These are phyloP conservation scores for Stylophora pistillata DNA, from an alignment of 64 coral and sea anemone genomes.

Conservation along the genomic window DNA sequence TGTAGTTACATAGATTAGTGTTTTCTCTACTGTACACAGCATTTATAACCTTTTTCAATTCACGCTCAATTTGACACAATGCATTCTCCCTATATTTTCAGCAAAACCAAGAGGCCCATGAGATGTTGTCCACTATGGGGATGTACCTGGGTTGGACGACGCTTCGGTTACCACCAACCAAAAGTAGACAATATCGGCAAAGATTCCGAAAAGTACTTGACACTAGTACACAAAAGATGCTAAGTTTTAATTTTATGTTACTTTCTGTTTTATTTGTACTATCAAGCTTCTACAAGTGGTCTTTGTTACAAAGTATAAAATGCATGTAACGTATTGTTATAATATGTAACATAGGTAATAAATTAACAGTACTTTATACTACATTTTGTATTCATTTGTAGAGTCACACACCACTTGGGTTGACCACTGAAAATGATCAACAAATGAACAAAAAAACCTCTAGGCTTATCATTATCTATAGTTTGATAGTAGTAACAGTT, in stretches of 20 bases:
- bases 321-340: too few relatives aligned
- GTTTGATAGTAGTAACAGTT: too few relatives aligned
- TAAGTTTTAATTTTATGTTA: slow-evolving; percentile 17
- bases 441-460: too few relatives aligned
- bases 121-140: slow-evolving; percentile 49
- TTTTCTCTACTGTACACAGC: slow-evolving; percentile 4
- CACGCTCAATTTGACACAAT: neutral
- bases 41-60: neutral
- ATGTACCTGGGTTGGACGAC: slow-evolving; percentile 64
- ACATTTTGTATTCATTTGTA: too few relatives aligned
- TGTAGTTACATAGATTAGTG: neutral
- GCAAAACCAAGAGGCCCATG: slow-evolving; percentile 21
- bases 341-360: too few relatives aligned
- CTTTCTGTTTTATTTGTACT: too few relatives aligned
- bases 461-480: too few relatives aligned
- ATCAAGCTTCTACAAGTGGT: too few relatives aligned
- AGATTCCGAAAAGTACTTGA: slow-evolving; percentile 50
- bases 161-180: slow-evolving; percentile 56
- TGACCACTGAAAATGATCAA: too few relatives aligned
- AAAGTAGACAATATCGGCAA: slow-evolving; percentile 44
- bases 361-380: too few relatives aligned
- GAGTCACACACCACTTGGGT: too few relatives aligned
- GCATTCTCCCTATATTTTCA: slow-evolving; percentile 1
- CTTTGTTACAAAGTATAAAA: too few relatives aligned
- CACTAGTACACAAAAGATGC: slow-evolving; percentile 30